Base-by-base conservation (phyloP, 2,797 vertebrate genomes). In the Nyctalus aviator region DNA sequence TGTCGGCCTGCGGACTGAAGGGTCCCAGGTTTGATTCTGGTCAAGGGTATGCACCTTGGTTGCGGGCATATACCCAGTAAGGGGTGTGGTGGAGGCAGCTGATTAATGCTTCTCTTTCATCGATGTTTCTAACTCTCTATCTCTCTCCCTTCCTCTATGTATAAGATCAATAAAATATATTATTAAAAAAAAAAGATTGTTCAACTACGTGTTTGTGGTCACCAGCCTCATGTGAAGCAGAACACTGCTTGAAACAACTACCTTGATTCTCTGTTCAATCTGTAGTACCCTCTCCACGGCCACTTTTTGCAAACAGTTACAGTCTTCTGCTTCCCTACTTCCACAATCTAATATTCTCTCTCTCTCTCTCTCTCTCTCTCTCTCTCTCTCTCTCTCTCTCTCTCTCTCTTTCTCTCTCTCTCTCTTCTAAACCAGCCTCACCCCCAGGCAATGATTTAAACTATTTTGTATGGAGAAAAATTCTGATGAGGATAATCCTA, bases 241-340 rank as follows among this genome's bases (percentile, higher is more conserved):
- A 73, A 14, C 27, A 64, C 15, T 44, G 14, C 12, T 17, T 4
- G 3, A 13, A 82, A 53, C 20, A 71, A 23, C 18, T 23, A n/a
- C 5, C 1, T 5, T 11, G 0, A 1, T 88, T 81, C 35, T 93
- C 72, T 30, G 4, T 7, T 48, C 8, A 55, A 3, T 62, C 44
- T 48, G 11, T 46, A 78, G 30, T n/a, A 10, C 0, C 5, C 13
- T 66, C 4, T 62, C 3, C 25, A 30, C 0, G n/a, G 11, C 2
- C 25, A 86, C 6, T 53, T 50, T 57, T 68, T 53, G 50, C 23
- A 86, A 25, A 0, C 3, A 35, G 13, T 15, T 72, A 48, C 69
- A 3, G 8, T 35, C 12, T 25, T 92, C 18, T 75, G 37, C 10
- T 46, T 84, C 41, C 17, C 20, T 84, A 23, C 18, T 48, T n/a